A percentile compares a stretch with the other conserved stretches of the same genome.
These are phyloP conservation scores for Leptocoma aspasia DNA, from an alignment of 2,113 vertebrate species.

Conservation along the genomic window DNA sequence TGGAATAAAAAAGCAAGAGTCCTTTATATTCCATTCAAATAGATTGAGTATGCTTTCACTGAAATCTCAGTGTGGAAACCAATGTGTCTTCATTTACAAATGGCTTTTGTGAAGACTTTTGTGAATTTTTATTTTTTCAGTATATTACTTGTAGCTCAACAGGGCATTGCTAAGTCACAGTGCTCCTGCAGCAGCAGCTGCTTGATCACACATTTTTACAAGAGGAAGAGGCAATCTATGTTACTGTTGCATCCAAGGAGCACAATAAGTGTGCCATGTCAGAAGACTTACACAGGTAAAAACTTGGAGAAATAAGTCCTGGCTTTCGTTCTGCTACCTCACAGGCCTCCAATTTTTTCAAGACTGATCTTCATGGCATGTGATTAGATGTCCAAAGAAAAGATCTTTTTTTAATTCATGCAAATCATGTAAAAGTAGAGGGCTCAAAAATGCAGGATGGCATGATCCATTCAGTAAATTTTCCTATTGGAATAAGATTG, in stretches of 20 bases:
- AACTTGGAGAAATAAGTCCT: neutral
- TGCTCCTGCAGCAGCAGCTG: neutral
- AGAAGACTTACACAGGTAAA: neutral
- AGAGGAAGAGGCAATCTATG: neutral
- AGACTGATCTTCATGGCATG: neutral
- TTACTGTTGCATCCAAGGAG: neutral
- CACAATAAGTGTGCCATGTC: neutral
- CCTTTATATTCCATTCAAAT: neutral
- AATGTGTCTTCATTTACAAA: neutral
- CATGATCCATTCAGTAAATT: neutral
- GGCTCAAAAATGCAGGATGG: neutral
- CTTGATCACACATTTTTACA: neutral
- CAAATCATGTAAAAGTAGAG: neutral
- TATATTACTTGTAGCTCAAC: neutral
- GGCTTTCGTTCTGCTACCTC: neutral
- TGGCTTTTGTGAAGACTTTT: neutral
- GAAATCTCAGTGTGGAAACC: neutral
- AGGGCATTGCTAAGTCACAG: neutral
- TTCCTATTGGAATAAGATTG: neutral
- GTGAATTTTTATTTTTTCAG: neutral
- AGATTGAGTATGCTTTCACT: neutral
- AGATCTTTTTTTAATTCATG: neutral
- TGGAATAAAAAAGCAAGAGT: neutral
- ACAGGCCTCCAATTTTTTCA: neutral
- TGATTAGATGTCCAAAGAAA: neutral